Conservation (phyloP, 2,113 vertebrate genomes). For the Chinchilla lanigera region DNA sequence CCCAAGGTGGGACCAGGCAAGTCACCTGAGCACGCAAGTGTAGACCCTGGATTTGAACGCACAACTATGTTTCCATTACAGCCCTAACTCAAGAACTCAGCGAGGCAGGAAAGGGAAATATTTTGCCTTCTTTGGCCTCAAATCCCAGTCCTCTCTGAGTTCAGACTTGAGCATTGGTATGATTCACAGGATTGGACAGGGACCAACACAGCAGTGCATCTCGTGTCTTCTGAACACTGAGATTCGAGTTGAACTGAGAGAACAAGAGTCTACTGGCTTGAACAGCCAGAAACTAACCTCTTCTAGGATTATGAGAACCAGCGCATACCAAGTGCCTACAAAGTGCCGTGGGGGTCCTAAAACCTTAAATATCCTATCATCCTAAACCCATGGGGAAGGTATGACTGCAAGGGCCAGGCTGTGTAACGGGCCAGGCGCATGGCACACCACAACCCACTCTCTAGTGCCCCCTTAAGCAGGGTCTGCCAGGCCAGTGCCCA, state of each 20-base stretch:
- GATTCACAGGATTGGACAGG: slow-evolving; percentile 74
- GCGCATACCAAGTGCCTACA: background rate
- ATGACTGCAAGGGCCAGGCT: background rate
- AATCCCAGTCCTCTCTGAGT: slow-evolving; percentile 67
- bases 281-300: background rate
- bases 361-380: background rate
- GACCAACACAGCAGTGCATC: slow-evolving; percentile 55
- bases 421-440: background rate
- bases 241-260: slow-evolving; percentile 44
- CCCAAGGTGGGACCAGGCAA: background rate
- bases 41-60: slow-evolving; percentile 52
- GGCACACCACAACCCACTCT: background rate
- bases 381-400: background rate
- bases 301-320: background rate
- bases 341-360: background rate
- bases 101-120: slow-evolving; percentile 61
- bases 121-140: slow-evolving; percentile 79
- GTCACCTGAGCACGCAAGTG: background rate
- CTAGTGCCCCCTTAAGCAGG: background rate
- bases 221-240: slow-evolving; percentile 40
- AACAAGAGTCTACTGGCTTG: background rate
- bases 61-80: slow-evolving; percentile 57
- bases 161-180: slow-evolving; percentile 67
- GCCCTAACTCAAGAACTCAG: slow-evolving; percentile 57
- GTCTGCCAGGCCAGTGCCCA: background rate